phyloP scores from a whole-genome alignment of 30 jellyfish, hydroid and myxozoan species.

The Turritopsis rubra region DNA sequence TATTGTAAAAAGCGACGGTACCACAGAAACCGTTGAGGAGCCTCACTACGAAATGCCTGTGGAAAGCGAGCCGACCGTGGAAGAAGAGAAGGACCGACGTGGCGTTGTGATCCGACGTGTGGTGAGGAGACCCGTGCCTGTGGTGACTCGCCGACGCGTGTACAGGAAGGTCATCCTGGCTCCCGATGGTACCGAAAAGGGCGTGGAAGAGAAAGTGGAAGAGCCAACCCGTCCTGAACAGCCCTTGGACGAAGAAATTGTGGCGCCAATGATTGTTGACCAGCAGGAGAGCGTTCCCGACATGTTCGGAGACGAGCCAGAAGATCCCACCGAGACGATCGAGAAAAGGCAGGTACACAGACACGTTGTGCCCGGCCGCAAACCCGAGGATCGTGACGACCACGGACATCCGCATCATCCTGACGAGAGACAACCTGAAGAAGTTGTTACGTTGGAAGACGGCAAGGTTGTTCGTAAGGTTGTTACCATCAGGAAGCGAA shows the following conservation, averaged over 20 bases:
- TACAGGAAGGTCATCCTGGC: slow-evolving; percentile 36
- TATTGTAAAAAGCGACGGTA: slow-evolving; percentile 36
- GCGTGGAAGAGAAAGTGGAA: slow-evolving; percentile 56
- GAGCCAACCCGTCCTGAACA: slow-evolving; percentile 20
- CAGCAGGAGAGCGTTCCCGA: slow-evolving; percentile 17
- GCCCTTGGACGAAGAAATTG: slow-evolving; percentile 20
- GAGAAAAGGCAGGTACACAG: slow-evolving; percentile 6
- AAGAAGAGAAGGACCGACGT: not conserved
- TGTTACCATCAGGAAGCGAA: slow-evolving; percentile 40
- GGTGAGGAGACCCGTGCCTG: slow-evolving; percentile 30
- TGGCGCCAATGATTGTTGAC: slow-evolving; percentile 15
- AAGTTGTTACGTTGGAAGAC: not conserved
- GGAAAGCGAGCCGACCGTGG: slow-evolving; percentile 33
- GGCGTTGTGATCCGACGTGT: slow-evolving; percentile 20
- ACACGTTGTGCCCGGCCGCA: not conserved
- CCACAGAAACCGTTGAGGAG: slow-evolving; percentile 35
- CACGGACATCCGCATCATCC: too few relatives aligned
- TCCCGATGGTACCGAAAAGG: slow-evolving; percentile 67
- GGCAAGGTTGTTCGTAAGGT: slow-evolving; percentile 38
- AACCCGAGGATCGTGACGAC: slow-evolving; percentile 8
- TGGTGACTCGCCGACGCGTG: slow-evolving; percentile 42
- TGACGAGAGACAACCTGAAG: slow-evolving; percentile 34
- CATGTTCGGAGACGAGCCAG: slow-evolving; percentile 20
- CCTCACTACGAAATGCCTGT: slow-evolving; percentile 77
- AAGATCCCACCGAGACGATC: slow-evolving; percentile 16